Base-by-base conservation (phyloP, 2,113 vertebrate genomes). In the Amazona guildingii region DNA sequence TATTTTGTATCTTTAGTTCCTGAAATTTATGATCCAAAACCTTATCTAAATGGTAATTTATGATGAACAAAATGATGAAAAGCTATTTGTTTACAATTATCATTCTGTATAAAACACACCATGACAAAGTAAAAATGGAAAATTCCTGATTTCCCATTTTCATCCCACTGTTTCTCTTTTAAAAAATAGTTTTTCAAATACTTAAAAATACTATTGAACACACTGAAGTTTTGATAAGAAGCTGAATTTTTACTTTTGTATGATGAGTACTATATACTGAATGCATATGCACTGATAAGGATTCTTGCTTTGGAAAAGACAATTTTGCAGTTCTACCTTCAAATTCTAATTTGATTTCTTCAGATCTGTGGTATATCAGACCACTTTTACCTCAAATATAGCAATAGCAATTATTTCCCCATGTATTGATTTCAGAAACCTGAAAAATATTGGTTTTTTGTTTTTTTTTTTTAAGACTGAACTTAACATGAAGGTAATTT, bases 101-200 rank as follows among this genome's bases (percentile, higher is more conserved):
- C 20, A 39, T 61, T 61, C 39, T 63, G 10, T 39, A 85, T 72
- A 79, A 95, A 87, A 73, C 12, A 76, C 27, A 87, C 52, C 2
- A 61, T 41, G 28, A 89, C 39, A 89, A 90, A 76, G 44, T 62
- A 87, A 90, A 95, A 95, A 85, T 68, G 35, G 68, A 96, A 88
- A 95, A 90, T 21, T 87, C 52, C 35, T 0, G 0, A 79, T 86
- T 94, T 84, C 39, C 37, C 48, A 67, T 90, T 89, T 95, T 89
- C 51, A 64, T 61, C 35, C 23, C 74, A 76, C 23, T 13, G 46
- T 59, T 61, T 85, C 5, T 75, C 2, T 35, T 78, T 70, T 18
- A 44, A 57, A 84, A 92, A 75, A 5, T 3, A 43, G 7, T 35
- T 69, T 85, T 70, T 19, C 2, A 82, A 83, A 64, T 68, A 37